Base-by-base conservation (phyloP, 2,888 invertebrate genomes). In the Axea sp. region DNA sequence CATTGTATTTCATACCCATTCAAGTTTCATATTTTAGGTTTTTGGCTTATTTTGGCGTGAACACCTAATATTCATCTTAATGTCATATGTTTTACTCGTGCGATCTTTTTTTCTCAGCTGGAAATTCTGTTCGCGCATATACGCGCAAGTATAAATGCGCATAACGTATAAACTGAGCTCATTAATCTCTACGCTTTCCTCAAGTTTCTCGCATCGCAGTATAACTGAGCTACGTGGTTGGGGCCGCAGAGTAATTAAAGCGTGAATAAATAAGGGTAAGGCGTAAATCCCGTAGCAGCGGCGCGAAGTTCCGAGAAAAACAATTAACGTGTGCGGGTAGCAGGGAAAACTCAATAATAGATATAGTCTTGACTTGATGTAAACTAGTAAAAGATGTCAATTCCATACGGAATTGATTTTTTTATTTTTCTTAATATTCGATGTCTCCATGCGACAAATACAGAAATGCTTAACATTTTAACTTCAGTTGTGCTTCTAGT, bases 251-350 rank as follows among this genome's bases (percentile, higher is more conserved):
- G 84, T 86, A 85, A 86, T 86, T 85, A 85, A 85, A 85, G 80
- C 84, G 81, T 82, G 84, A 85, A 86, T 86, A 86, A 86, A 86
- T 85, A 86, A 85, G 82, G 80, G 78, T 76, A 79, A 77, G 78
- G 81, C 82, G 84, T 82, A 84, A 86, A 84, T 85, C 84, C 80
- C 75, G 71, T 76, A 75, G 76, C 47, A 45, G 71, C 69, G 51
- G 69, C 75, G 73, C 73, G 75, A 73, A 57, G 55, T 73, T 69
- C 65, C 68, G 69, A 72, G 75, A 79, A 80, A 82, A 81, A 81
- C 78, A 79, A 81, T 80, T 80, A 80, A 81, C 76, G 68, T 35
- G 68, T 51, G 68, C 57, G 77, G 75, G 41, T 68, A 57, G 43
- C 64, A 26, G 71, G 39, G 64, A 59, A 57, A 57, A 55, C 47